Conservation (phyloP, 2,797 vertebrate genomes). For the Babyrousa celebensis region DNA sequence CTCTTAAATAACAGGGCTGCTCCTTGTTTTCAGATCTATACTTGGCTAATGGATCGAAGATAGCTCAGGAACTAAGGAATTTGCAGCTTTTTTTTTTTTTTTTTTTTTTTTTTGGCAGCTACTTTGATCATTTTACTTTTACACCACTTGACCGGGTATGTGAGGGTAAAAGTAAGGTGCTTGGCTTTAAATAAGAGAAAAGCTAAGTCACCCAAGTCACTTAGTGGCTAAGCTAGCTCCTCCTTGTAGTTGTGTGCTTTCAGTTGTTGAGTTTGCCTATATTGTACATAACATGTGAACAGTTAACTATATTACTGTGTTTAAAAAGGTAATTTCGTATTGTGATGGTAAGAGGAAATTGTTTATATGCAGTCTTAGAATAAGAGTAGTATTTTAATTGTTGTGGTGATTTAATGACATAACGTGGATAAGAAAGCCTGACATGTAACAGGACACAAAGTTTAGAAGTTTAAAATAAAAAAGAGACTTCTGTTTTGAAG, state of each 20-base stretch:
- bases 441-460: not conserved
- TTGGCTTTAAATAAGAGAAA: slow-evolving; percentile 30
- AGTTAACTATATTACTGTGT: slow-evolving; percentile 33
- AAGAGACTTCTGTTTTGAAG: not conserved
- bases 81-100: not conserved
- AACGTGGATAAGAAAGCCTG: slow-evolving; percentile 1
- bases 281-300: not conserved
- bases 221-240: not conserved
- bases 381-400: not conserved
- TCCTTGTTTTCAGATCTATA: slow-evolving; percentile 63
- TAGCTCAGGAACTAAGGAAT: slow-evolving; percentile 6
- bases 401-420: slow-evolving; percentile 1
- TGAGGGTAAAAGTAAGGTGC: not conserved
- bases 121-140: slow-evolving; percentile 61
- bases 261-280: slow-evolving; percentile 48
- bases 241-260: slow-evolving; percentile 18
- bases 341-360: not conserved
- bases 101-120: not conserved
- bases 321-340: slow-evolving; percentile 45
- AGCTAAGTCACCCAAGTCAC: not conserved
- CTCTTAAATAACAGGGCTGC: slow-evolving; percentile 43
- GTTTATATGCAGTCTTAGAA: not conserved
- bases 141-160: not conserved
- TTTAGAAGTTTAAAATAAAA: slow-evolving; percentile 47
- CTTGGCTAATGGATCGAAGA: slow-evolving; percentile 51